A percentile compares a stretch with the other conserved stretches of the same genome.
Conservation (phyloP, 2,888 invertebrate species). For the Ophonus ardosiacus region DNA sequence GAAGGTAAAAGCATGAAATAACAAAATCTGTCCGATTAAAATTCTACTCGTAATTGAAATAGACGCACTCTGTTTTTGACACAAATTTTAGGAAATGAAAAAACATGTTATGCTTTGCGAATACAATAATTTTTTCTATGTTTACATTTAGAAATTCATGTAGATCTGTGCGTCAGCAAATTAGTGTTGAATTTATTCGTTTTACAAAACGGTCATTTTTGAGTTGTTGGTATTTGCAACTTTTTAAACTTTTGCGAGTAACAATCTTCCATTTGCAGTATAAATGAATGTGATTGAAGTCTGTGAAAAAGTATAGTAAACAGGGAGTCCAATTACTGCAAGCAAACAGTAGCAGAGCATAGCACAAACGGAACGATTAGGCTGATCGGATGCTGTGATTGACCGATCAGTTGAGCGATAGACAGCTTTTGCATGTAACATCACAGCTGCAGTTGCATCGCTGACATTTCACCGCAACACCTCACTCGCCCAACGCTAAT, state of each 20-base stretch:
- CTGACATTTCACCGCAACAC: constrained; percentile 27
- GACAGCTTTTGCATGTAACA: constrained; percentile 32
- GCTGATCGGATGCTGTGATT: constrained; percentile 24
- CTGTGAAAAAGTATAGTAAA: background rate
- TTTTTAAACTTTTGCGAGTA: background rate
- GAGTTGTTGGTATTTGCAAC: background rate
- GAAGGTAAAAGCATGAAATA: too few relatives aligned
- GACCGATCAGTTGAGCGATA: constrained; percentile 38
- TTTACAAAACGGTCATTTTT: too few relatives aligned
- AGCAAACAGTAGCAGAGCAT: background rate
- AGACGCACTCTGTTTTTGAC: too few relatives aligned
- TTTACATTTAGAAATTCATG: too few relatives aligned
- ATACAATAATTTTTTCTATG: too few relatives aligned
- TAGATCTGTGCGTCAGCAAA: too few relatives aligned
- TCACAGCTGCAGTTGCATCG: constrained; percentile 1
- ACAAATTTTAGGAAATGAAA: too few relatives aligned
- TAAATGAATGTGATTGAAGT: background rate
- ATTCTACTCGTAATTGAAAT: too few relatives aligned
- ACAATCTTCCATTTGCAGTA: background rate
- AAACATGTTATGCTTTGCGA: too few relatives aligned
- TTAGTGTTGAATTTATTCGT: too few relatives aligned
- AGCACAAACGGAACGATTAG: background rate
- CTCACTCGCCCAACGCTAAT: background rate
- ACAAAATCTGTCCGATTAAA: too few relatives aligned
- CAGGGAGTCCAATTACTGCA: background rate